Evolutionary conservation across 2,888 invertebrate genomes (phyloP), one percentile per base, ranked within the genome.

Genomic region (Tethea ocularis): DNA sequence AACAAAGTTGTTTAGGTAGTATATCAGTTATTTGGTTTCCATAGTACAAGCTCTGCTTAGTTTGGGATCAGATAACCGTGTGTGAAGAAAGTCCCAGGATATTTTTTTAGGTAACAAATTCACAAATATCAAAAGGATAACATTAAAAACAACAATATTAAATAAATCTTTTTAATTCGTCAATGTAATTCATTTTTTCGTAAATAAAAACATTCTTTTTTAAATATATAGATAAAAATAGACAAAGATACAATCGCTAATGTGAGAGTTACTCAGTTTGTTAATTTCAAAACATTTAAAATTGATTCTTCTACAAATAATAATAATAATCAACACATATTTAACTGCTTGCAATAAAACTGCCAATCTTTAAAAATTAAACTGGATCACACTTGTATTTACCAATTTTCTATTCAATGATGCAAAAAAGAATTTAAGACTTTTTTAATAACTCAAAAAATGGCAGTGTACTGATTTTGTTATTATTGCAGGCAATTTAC

Each of bases 111-210:
- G 8, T 29, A 8, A 10, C 29, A 38, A 13, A 13, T 13, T 1
- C 11, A 33, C 33, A 13, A 11, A 38, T 0, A 3, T 23, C 6
- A 7, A 11, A 24, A 7, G 20, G 13, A 33, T 2, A 71, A 66
- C n/a, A 38, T 38, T 5, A 38, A 6, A 58, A 63, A 75, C 59
- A 71, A 63, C 56, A 38, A 6, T n/a, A 17, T 15, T 58, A 85
- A 84, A 86, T 87, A 86, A 87, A 80, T 81, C 75, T 82, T 84
- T 88, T 80, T 89, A 87, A 85, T 88, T 82, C 80, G 79, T 84
- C 80, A 84, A 87, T 85, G 77, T 80, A 83, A 82, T 81, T 82
- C 72, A 77, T 78, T 71, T 80, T 83, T 80, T 80, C 74, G 80
- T 80, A 81, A 83, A 82, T 79, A 80, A 82, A 36, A 81, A 83